Evolutionary conservation across 2,113 vertebrate genomes (phyloP), one percentile per base, ranked within the genome.

Genomic region (Strix aluco): DNA sequence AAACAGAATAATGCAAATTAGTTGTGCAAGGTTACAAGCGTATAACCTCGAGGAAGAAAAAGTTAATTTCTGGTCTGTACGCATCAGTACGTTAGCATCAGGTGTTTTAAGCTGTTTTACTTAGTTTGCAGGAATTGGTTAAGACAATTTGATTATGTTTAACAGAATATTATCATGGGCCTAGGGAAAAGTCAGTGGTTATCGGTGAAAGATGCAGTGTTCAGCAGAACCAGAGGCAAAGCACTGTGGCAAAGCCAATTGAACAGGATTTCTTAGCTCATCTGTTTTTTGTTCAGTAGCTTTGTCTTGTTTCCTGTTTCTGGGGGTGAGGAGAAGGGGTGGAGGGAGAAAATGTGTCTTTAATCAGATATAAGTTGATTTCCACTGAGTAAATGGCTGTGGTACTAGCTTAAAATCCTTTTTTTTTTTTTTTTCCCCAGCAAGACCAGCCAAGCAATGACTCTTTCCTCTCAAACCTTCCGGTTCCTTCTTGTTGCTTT

Each of bases 201-300:
- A 20, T 26, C 2, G 2, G 74, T 63, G 70, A 75, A 67, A 62
- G 81, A 13, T 2, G 8, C 74, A 21, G 74, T 5, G 25, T 69
- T 94, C 79, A 77, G 91, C 92, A 95, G 70, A 88, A 95, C 67
- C 49, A 57, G 40, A 92, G 88, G 54, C 59, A 63, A 61, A 80
- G 54, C 0, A 0, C 42, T 90, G 67, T 63, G 57, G 75, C 54
- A 40, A 30, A 88, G 57, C 82, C 86, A 77, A 88, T 17, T 65
- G 62, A 94, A 81, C 54, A 66, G 94, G 49, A 91, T 93, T 93
- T 93, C 81, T 92, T 82, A 51, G 78, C 74, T 94, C 71, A 79
- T 96, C 88, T 93, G 92, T 30, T 81, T 96, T 95, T 78, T 90
- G 73, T 94, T 87, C 4, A 2, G 29, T 85, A 66, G 63, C 63